Evolutionary conservation across 2,888 invertebrate species (phyloP), one percentile per base, ranked within the genome.

Genomic region (Coronaproctus castanopsis): DNA sequence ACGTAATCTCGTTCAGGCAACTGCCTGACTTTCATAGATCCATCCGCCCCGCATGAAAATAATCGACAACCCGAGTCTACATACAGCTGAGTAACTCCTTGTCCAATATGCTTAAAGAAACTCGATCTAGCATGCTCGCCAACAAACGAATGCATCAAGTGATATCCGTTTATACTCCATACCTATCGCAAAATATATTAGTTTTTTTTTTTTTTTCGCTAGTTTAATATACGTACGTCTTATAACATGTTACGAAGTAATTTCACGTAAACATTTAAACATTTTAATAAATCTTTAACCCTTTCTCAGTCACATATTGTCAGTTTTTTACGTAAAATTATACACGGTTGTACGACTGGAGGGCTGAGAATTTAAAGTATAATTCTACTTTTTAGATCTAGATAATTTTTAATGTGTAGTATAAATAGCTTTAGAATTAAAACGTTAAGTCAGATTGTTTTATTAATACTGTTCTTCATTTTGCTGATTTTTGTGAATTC

Each of bases 1-100:
- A 77, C 61, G 51, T 60, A 74, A 68, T 82, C 82, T 65, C 86
- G 79, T 70, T 92, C 91, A 20, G 92, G 90, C 67, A 96, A 76
- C 71, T 88, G 86, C 65, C 96, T 81, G 65, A 96, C 89, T 78
- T 97, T 97, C 85, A 98, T 89, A 56, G 96, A 95, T 67, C 96
- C 96, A 77, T 98, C 98, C 55, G 95, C 93, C 59, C 98, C 98
- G 73, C 98, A 98, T 3, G 97, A 97, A 76, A 93, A 97, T 67
- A 98, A 76, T 55, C 96, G 82, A 23, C 85, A 85, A 63, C 83
- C 82, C 52, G 85, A 80, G 72, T 96, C 96, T 63, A 97, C 83
- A 70, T 88, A 85, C 65, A 98, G 78, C 74, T 98, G 96, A 54
- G 93, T 92, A 52, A 97, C 96, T 36, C 93, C 93, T 74, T 92